Evolutionary conservation across 2,113 vertebrate genomes (phyloP), one percentile per base, ranked within the genome.

Genomic region (Eurystomus gularis): DNA sequence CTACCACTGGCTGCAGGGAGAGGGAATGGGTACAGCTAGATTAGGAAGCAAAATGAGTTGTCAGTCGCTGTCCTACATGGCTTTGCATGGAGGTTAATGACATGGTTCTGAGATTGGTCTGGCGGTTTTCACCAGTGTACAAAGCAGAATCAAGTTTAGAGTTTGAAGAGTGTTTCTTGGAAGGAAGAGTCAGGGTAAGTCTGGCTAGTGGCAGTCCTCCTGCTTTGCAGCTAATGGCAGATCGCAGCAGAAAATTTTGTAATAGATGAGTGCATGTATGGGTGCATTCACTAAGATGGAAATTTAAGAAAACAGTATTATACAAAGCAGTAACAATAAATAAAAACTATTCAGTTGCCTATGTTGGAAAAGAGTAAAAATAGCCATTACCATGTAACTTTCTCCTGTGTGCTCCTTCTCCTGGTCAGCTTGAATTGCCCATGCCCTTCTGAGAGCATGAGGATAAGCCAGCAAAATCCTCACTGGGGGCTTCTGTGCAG

Each of bases 211-310:
- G n/a, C 61, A 82, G 51, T 55, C 8, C 42, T 21, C 3, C 21
- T 51, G 70, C 61, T 76, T 64, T 55, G 76, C 76, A 90, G 35
- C 26, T 68, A 24, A 35, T 44, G 37, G 35, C 73, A 79, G 25
- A 64, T 64, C 52, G 68, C 60, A 54, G 0, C 31, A 52, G 71
- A 24, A 66, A 23, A 4, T 40, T 62, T 79, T 71, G 51, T 17
- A 20, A 33, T n/a, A n/a, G 37, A 18, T 0, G 0, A 29, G 9
- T 17, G 11, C 11, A 33, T 48, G 28, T 28, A 5, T 37, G 3
- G 39, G 44, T 57, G 39, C 48, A 7, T 51, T 75, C 46, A 78
- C 0, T 79, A 48, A 33, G 3, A 9, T 31, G 12, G 6, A 48
- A 35, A 17, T 71, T 81, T 64, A 46, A 54, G 65, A 60, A 42